Evolutionary conservation across 1,140 invertebrate species (phyloP).

Genomic region (Dufourea novaeangliae): DNA sequence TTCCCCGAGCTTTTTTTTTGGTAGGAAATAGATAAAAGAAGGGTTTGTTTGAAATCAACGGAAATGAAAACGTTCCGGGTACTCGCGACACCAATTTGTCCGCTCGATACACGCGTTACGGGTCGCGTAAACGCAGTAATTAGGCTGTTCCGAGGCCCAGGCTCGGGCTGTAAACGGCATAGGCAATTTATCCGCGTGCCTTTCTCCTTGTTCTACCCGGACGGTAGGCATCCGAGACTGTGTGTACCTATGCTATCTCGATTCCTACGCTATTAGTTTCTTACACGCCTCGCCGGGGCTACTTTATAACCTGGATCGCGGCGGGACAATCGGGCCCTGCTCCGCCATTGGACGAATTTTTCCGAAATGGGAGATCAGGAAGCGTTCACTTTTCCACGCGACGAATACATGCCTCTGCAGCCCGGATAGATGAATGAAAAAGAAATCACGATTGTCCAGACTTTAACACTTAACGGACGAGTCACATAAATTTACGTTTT

Average conservation of each 20-base stretch:
- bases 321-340: background rate
- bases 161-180: conserved; percentile 46
- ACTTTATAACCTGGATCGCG: conserved; percentile 20
- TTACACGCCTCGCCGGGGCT: conserved; percentile 21
- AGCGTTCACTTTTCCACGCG: background rate
- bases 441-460: too few species aligned
- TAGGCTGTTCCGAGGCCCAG: conserved; percentile 48
- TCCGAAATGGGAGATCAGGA: background rate
- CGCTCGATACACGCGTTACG: conserved; percentile 20
- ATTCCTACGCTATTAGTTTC: conserved; percentile 47
- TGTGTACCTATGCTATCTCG: conserved; percentile 42
- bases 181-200: conserved; percentile 56
- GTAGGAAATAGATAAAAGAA: too few species aligned
- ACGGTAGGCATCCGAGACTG: conserved; percentile 24
- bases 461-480: too few species aligned
- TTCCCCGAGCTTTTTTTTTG: too few species aligned
- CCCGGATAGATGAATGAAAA: too few species aligned
- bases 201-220: conserved; percentile 53
- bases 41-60: too few species aligned
- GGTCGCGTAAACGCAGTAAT: conserved; percentile 52
- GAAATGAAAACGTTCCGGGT: conserved; percentile 41
- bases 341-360: background rate
- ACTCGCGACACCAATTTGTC: conserved; percentile 40
- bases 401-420: background rate
- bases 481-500: too few species aligned